A percentile compares a stretch with the other conserved stretches of the same genome.
phyloP scores from a whole-genome alignment of 2,888 invertebrate genomes.

The Sycophila texana region DNA sequence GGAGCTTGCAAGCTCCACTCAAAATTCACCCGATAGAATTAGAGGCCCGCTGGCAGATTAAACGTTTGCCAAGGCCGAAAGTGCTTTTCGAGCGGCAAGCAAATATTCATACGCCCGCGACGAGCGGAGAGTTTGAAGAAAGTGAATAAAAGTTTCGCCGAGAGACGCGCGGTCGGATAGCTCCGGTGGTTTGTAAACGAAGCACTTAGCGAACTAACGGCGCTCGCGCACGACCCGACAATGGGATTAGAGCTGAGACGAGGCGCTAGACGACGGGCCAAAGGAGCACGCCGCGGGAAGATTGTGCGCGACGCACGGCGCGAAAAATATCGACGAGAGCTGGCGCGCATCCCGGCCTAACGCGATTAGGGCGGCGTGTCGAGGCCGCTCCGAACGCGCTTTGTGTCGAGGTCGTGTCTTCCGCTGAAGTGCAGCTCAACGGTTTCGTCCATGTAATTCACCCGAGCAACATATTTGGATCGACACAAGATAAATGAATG shows the following conservation, averaged over 20 bases:
- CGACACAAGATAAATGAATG: no score
- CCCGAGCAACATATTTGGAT: not conserved
- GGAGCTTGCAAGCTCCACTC: no score
- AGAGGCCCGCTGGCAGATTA: no score
- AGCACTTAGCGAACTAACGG: conserved; percentile 56
- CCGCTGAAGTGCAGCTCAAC: no score
- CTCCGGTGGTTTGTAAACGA: conserved; percentile 36
- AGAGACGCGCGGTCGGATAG: conserved; percentile 16
- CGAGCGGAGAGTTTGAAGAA: not conserved
- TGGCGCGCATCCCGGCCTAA: not conserved
- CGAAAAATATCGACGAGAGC: conserved; percentile 28
- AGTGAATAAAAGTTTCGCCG: conserved; percentile 50
- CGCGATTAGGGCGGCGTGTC: not conserved
- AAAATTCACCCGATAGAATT: no score
- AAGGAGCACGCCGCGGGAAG: not conserved
- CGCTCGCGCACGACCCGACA: conserved; percentile 59
- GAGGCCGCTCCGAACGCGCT: not conserved
- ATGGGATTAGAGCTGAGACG: conserved; percentile 59
- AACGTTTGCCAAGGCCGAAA: no score
- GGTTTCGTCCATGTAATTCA: not conserved
- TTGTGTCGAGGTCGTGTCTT: not conserved
- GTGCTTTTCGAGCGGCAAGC: no score
- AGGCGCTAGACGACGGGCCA: conserved; percentile 19
- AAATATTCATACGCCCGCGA: no score
- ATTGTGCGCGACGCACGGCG: not conserved